phyloP scores from a whole-genome alignment of 2,113 vertebrate genomes.

The Ptilonorhynchus violaceus region DNA sequence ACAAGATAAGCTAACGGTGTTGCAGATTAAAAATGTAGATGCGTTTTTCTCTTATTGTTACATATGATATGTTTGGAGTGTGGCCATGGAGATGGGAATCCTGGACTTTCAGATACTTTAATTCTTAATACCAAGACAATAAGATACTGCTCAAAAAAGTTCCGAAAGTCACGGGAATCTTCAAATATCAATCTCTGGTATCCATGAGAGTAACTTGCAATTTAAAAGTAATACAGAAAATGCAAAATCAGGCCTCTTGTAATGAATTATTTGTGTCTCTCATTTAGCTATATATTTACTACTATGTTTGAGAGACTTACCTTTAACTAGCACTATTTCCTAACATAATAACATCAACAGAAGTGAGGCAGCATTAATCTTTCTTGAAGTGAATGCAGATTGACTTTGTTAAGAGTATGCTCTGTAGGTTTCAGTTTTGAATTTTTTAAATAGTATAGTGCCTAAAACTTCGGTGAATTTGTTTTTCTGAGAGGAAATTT shows the following conservation, averaged over 20 bases:
- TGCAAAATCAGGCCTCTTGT: not conserved
- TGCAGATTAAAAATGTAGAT: not conserved
- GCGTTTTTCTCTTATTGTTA: not conserved
- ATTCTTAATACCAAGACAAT: not conserved
- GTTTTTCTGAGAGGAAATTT: not conserved
- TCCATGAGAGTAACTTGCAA: not conserved
- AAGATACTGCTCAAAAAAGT: not conserved
- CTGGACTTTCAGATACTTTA: not conserved
- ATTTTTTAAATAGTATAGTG: not conserved
- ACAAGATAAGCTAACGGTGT: not conserved
- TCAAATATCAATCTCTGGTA: not conserved
- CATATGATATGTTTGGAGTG: not conserved
- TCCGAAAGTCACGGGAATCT: not conserved
- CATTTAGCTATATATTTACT: conserved; percentile 30
- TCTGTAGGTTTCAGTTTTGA: not conserved
- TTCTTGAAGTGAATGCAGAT: not conserved
- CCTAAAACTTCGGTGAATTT: not conserved
- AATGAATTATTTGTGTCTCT: conserved; percentile 29
- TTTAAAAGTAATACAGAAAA: conserved; percentile 18
- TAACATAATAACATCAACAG: not conserved
- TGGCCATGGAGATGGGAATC: not conserved
- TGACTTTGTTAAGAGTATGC: not conserved
- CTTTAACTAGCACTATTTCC: conserved; percentile 12
- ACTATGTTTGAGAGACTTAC: not conserved
- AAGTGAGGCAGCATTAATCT: not conserved